phyloP scores from a whole-genome alignment of 2,888 invertebrate genomes.

The Taphrorychus bicolor region DNA sequence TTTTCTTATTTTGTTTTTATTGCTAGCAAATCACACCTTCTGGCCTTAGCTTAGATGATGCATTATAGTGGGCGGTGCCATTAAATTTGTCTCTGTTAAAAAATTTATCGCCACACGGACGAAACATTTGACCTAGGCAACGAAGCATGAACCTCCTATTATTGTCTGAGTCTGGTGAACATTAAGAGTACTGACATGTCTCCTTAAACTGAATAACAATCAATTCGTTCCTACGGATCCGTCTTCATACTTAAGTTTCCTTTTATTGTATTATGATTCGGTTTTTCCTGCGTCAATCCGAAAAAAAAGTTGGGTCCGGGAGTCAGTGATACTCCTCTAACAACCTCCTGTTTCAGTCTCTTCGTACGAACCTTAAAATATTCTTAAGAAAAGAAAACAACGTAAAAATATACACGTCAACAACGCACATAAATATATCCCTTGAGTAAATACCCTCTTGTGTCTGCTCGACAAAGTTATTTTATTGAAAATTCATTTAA shows the following conservation, averaged over 20 bases:
- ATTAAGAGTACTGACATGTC: conserved; percentile 26
- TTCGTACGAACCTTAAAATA: not conserved
- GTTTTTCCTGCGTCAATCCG: not conserved
- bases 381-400: not conserved
- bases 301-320: not conserved
- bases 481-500: conserved; percentile 28
- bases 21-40: too few relatives aligned
- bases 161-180: conserved; percentile 46
- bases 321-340: too few relatives aligned
- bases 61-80: too few relatives aligned
- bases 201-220: conserved; percentile 40
- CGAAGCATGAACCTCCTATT: conserved; percentile 50
- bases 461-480: conserved; percentile 16
- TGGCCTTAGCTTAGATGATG: too few relatives aligned
- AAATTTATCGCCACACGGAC: conserved; percentile 9
- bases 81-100: too few relatives aligned
- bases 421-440: not conserved
- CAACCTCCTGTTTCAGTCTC: too few relatives aligned
- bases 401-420: not conserved
- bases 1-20: not conserved
- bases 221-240: conserved; percentile 45
- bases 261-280: not conserved
- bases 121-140: conserved; percentile 49
- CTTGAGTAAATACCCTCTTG: not conserved
- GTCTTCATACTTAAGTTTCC: conserved; percentile 6